These are phyloP conservation scores for Progne subis DNA, from an alignment of 2,113 vertebrate genomes.

Conservation along the genomic window DNA sequence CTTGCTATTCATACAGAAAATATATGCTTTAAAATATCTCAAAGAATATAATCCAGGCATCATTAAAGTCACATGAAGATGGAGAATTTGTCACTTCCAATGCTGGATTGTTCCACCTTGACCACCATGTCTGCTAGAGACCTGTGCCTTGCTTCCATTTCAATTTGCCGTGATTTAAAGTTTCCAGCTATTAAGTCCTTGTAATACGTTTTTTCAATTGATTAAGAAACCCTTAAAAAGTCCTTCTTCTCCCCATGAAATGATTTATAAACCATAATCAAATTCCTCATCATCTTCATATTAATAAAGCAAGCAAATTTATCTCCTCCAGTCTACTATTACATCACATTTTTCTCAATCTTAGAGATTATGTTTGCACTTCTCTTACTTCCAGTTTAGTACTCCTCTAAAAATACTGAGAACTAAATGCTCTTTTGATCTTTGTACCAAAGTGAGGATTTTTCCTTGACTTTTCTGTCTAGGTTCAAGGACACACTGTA, in stretches of 20 bases:
- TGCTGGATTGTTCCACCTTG: neutral
- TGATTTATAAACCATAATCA: conserved; percentile 17
- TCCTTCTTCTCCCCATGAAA: neutral
- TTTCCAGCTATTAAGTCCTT: conserved; percentile 5
- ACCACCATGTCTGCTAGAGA: neutral
- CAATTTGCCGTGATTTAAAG: neutral
- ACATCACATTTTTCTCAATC: neutral
- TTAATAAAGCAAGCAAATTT: conserved; percentile 32
- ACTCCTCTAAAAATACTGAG: neutral
- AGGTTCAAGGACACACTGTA: neutral
- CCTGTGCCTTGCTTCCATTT: neutral
- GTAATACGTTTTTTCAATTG: conserved; percentile 3
- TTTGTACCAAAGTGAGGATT: neutral
- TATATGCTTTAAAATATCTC: neutral
- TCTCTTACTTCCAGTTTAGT: neutral
- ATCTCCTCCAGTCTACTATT: neutral
- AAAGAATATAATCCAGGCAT: neutral
- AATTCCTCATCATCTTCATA: conserved; percentile 15
- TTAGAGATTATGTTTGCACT: neutral
- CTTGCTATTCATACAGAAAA: neutral
- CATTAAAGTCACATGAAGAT: neutral
- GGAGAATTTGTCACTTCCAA: neutral
- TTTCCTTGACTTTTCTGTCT: neutral
- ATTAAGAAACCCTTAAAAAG: conserved; percentile 35
- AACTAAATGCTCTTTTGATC: neutral